phyloP scores from a whole-genome alignment of 2,888 invertebrate species.

The Aspidapion aeneum region DNA sequence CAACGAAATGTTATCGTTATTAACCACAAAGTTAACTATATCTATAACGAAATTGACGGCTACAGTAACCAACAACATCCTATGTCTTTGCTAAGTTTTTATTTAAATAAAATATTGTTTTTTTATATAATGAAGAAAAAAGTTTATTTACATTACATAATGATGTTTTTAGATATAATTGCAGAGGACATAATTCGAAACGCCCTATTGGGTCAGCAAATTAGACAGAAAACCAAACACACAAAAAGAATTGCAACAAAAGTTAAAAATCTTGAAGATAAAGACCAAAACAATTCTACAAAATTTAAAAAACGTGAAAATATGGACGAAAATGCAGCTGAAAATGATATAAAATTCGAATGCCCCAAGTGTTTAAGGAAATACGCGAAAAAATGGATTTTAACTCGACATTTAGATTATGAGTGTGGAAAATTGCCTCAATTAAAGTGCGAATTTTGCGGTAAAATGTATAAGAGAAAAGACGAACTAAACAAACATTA shows the following conservation, averaged over 20 bases:
- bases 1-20: too few species aligned
- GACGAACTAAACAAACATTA: conserved; percentile 69
- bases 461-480: conserved; percentile 60
- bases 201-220: background rate
- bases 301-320: background rate
- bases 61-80: too few species aligned
- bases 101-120: too few species aligned
- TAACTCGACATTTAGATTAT: conserved; percentile 47
- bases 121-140: too few species aligned
- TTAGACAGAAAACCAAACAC: too few species aligned
- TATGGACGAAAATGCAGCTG: background rate
- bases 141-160: too few species aligned
- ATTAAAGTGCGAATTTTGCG: conserved; percentile 28
- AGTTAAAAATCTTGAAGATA: too few species aligned
- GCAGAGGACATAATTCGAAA: background rate
- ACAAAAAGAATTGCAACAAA: too few species aligned
- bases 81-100: too few species aligned
- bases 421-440: conserved; percentile 57
- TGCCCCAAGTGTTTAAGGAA: conserved; percentile 29
- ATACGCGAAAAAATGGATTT: conserved; percentile 48
- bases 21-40: too few species aligned
- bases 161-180: background rate
- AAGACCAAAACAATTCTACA: too few species aligned
- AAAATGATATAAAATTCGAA: background rate
- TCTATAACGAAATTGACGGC: too few species aligned